Evolutionary conservation across 1,140 invertebrate genomes (phyloP), one percentile per base, ranked within the genome.

Genomic region (Lepidostoma basale): DNA sequence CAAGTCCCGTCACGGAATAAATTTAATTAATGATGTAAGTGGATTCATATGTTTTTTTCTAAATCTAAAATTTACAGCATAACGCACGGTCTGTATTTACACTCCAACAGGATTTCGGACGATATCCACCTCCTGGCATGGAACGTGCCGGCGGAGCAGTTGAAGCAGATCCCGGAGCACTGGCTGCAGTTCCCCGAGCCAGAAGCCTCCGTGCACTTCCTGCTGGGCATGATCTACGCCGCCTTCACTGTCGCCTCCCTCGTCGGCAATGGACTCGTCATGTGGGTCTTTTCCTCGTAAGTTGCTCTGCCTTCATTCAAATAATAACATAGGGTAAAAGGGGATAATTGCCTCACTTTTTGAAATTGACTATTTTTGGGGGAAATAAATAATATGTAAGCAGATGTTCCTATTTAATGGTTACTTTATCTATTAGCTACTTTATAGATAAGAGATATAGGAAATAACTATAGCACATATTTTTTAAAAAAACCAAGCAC

Each of bases 271-370:
- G 92, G 93, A 26, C 82, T 96, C 16, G 95, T 97, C 68, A 88
- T 96, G 73, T 96, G 91, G 87, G 90, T 96, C 70, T 96, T 97
- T 78, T 87, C 88, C 64, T 86, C 90, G 87, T 93, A 82, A 86
- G 86, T 74, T 42, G 9, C 3, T 28, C 8, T 30, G 26, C 28
- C 1, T 6, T 25, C 25, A n/a, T 45, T 45, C 12, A 45, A 45
- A 6, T 33, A 33, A 33, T 6, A 33, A 33, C 5, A 33, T 33
- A 33, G n/a, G n/a, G n/a, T n/a, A n/a, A n/a, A n/a, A n/a, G n/a
- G n/a, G n/a, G n/a, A n/a, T n/a, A n/a, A n/a, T n/a, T n/a, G n/a
- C n/a, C n/a, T n/a, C n/a, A n/a, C n/a, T n/a, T n/a, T n/a, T n/a
- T n/a, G n/a, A n/a, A n/a, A n/a, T n/a, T n/a, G n/a, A n/a, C n/a